Conservation (phyloP, 2,888 invertebrate genomes). For the Automeris io region DNA sequence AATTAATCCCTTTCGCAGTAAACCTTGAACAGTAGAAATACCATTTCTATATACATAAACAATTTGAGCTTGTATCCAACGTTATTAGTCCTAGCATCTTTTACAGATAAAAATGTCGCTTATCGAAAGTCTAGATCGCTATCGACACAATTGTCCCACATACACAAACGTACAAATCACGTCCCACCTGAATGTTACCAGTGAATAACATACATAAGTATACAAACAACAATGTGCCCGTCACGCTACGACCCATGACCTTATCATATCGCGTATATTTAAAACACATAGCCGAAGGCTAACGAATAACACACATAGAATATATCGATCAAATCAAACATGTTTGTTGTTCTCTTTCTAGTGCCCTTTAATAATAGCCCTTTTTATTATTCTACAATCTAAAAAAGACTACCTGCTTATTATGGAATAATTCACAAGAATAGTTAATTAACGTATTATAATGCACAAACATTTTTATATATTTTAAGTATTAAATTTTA, state of each 20-base stretch:
- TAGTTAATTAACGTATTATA: too few species aligned
- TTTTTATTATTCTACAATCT: too few species aligned
- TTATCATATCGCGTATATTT: conserved; percentile 35
- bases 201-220: neutral
- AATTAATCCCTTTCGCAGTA: too few species aligned
- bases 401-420: too few species aligned
- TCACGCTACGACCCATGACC: conserved; percentile 37
- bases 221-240: conserved; percentile 15
- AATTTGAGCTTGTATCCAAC: too few species aligned
- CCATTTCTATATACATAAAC: too few species aligned
- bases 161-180: neutral
- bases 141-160: neutral
- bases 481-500: too few species aligned
- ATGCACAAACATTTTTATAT: too few species aligned
- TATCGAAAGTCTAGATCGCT: neutral
- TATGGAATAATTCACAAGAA: too few species aligned
- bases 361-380: neutral
- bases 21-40: too few species aligned
- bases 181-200: neutral
- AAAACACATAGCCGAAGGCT: conserved; percentile 31
- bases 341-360: conserved; percentile 7
- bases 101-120: too few species aligned
- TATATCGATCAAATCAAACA: conserved; percentile 37
- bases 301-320: conserved; percentile 21
- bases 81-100: too few species aligned